Percentiles rank a stretch among this genome's conserved stretches.
Conservation (phyloP, 2,888 invertebrate species). For the Ectemnius lituratus region DNA sequence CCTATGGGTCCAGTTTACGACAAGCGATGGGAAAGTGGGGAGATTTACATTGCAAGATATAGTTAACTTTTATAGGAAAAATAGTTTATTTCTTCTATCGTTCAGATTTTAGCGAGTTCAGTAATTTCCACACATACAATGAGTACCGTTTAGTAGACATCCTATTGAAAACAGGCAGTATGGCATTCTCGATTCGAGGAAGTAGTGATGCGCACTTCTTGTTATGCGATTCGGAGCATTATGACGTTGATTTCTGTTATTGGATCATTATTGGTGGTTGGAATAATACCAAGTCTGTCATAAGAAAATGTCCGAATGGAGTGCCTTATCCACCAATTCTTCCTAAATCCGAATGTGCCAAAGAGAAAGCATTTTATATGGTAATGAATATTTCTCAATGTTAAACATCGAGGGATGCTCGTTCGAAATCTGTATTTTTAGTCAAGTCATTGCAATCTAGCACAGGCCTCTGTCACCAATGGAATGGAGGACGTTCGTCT, state of each 20-base stretch:
- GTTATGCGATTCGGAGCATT: conserved; percentile 58
- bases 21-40: conserved; percentile 67
- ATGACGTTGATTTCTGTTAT: conserved; percentile 60
- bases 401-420: background rate
- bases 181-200: conserved; percentile 61
- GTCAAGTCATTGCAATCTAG: conserved; percentile 30
- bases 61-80: background rate
- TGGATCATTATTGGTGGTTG: conserved; percentile 69
- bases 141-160: background rate
- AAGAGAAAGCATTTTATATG: background rate
- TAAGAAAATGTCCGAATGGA: conserved; percentile 63
- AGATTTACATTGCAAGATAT: background rate
- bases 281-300: conserved; percentile 51
- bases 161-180: background rate
- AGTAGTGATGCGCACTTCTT: conserved; percentile 61
- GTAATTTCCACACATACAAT: background rate
- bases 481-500: conserved; percentile 61
- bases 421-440: background rate
- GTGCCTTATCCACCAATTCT: conserved; percentile 19
- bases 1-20: conserved; percentile 64
- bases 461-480: conserved; percentile 37
- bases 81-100: background rate
- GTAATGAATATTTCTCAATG: conserved; percentile 18
- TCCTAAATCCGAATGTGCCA: conserved; percentile 15
- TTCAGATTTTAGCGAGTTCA: conserved; percentile 37